These are phyloP conservation scores for Rachycentron canadum DNA, from an alignment of 2,797 vertebrate genomes.

Conservation along the genomic window DNA sequence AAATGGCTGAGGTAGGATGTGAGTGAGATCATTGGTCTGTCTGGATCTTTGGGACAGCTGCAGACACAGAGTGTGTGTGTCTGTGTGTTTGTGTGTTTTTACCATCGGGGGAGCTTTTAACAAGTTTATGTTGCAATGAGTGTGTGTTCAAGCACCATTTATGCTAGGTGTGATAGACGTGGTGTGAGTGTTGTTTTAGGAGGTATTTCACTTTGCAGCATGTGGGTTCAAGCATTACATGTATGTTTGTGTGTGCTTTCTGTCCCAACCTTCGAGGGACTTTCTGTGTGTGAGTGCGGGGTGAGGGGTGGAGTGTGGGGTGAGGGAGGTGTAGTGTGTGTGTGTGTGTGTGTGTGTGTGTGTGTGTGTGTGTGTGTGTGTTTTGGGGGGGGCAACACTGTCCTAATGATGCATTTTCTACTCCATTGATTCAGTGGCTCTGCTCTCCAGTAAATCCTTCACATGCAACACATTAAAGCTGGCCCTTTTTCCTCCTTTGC, in stretches of 20 bases:
- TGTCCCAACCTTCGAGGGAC: conserved; percentile 50
- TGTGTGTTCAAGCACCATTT: conserved; percentile 33
- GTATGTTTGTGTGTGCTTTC: conserved; percentile 29
- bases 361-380: conserved; percentile 10
- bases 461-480: conserved; percentile 87
- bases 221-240: conserved; percentile 34
- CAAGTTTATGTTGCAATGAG: conserved; percentile 18
- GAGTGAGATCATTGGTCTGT: conserved; percentile 49
- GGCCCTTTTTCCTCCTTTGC: conserved; percentile 81
- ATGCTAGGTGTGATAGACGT: conserved; percentile 32
- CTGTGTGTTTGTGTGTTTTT: conserved; percentile 29
- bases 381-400: conserved; percentile 59
- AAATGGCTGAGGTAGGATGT: conserved; percentile 64
- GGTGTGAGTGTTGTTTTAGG: conserved; percentile 20
- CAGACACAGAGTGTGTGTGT: conserved; percentile 24
- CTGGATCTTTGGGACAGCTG: conserved; percentile 36
- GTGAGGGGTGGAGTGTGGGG: neutral
- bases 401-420: conserved; percentile 89
- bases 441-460: conserved; percentile 87
- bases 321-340: neutral
- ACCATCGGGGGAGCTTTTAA: conserved; percentile 60
- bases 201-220: conserved; percentile 40
- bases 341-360: conserved; percentile 16
- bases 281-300: neutral
- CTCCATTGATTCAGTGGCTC: conserved; percentile 86